Percentiles rank a stretch among this genome's conserved stretches.
Evolutionary conservation across 1,140 invertebrate species (phyloP).

Genomic region (Temnothorax nylanderi): DNA sequence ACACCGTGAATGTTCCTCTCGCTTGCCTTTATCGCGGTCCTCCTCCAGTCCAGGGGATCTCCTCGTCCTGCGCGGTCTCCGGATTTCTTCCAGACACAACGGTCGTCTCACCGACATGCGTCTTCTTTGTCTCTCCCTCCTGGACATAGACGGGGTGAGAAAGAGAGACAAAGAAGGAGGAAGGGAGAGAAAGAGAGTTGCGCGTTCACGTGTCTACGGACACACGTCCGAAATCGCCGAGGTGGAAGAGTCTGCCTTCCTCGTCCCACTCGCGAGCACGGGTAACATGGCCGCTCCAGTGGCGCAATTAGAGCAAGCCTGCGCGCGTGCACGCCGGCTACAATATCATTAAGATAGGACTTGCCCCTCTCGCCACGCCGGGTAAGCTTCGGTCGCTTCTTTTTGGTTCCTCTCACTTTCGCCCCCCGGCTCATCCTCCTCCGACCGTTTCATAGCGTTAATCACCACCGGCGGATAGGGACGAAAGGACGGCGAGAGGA

Average conservation of each 20-base stretch:
- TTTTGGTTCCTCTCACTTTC: constrained; percentile 54
- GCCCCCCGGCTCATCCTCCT: constrained; percentile 24
- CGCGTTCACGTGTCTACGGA: constrained; percentile 49
- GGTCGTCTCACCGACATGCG: constrained; percentile 36
- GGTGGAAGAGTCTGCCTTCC: constrained; percentile 68
- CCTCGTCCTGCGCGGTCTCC: constrained; percentile 27
- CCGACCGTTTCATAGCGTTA: constrained; percentile 33
- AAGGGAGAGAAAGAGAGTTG: constrained; percentile 37
- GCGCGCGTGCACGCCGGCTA: constrained; percentile 81
- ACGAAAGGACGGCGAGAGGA: constrained; percentile 12
- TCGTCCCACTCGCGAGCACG: constrained; percentile 74
- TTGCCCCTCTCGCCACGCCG: constrained; percentile 61
- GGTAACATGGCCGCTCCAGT: constrained; percentile 82
- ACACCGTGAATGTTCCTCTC: constrained; percentile 34
- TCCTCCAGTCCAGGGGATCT: constrained; percentile 25
- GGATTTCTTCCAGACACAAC: constrained; percentile 38
- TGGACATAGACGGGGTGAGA: background rate
- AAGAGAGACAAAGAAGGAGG: background rate
- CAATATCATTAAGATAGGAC: constrained; percentile 83
- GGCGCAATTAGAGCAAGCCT: constrained; percentile 83
- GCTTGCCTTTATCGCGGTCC: constrained; percentile 21
- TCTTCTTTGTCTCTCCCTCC: background rate
- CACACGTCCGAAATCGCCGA: constrained; percentile 60
- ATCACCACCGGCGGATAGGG: constrained; percentile 36
- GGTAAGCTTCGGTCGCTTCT: constrained; percentile 18